phyloP scores from a whole-genome alignment of 2,797 vertebrate genomes.

The Alcedo quadribrachys region DNA sequence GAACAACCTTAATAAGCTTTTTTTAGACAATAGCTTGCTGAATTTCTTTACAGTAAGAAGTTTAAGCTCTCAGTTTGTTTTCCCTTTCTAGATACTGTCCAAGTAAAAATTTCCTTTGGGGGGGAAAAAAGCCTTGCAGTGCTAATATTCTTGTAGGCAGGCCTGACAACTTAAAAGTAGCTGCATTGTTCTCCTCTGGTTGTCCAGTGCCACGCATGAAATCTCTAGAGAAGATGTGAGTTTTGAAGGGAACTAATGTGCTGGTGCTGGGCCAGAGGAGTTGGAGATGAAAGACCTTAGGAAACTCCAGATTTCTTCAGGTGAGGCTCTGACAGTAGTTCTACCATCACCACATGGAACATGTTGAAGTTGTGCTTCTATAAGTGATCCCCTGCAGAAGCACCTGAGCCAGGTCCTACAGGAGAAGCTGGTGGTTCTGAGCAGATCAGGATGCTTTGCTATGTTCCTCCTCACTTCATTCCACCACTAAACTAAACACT shows the following conservation, averaged over 20 bases:
- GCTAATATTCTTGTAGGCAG: fast-evolving
- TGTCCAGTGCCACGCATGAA: neutral
- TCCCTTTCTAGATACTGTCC: neutral
- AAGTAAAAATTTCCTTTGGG: neutral
- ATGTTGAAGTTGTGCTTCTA: neutral
- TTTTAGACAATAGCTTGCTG: neutral
- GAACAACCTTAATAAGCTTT: neutral
- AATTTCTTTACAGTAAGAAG: neutral
- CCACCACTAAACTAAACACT: neutral
- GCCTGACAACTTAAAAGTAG: neutral
- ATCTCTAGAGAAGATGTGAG: neutral
- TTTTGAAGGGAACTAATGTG: neutral
- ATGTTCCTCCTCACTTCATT: neutral
- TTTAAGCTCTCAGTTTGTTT: neutral
- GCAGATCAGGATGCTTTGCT: neutral
- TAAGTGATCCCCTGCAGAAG: neutral
- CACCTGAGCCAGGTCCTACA: neutral
- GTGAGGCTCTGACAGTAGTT: neutral
- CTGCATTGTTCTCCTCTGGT: neutral
- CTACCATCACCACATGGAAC: neutral
- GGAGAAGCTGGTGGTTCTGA: neutral
- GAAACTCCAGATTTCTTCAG: neutral
- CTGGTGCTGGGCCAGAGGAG: neutral
- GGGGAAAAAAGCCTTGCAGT: neutral
- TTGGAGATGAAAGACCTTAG: neutral